A percentile compares a stretch with the other conserved stretches of the same genome.
Evolutionary conservation across 2,113 vertebrate species (phyloP).

Genomic region (Microcebus murinus): DNA sequence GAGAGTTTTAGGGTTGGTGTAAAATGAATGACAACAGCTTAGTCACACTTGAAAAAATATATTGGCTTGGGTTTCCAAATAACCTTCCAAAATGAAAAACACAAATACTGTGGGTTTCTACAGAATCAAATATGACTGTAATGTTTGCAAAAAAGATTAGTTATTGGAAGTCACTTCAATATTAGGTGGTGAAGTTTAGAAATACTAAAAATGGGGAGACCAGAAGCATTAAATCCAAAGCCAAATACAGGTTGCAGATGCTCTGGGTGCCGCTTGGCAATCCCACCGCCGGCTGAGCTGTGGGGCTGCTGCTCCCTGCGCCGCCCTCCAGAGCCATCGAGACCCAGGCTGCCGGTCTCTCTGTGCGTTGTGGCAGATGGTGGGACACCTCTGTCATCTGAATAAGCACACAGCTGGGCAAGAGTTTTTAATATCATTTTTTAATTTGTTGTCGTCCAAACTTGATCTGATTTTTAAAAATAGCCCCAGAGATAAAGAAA

Average conservation of each 20-base stretch:
- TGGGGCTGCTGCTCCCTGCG: not conserved
- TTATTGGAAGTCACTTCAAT: conserved; percentile 68
- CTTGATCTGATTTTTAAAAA: conserved; percentile 35
- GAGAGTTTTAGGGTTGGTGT: conserved; percentile 1
- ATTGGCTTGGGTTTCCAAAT: conserved; percentile 73
- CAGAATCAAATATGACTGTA: conserved; percentile 73
- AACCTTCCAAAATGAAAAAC: conserved; percentile 77
- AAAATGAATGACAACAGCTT: conserved; percentile 75
- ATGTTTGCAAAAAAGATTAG: conserved; percentile 78
- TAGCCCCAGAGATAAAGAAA: conserved; percentile 2
- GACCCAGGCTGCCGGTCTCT: not conserved
- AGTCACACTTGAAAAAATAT: conserved; percentile 75
- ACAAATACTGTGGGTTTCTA: conserved; percentile 71
- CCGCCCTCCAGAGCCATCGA: not conserved
- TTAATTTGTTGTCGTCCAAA: not conserved
- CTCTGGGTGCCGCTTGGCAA: not conserved
- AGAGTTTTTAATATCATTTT: not conserved
- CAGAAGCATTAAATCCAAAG: conserved; percentile 69
- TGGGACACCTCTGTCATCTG: not conserved
- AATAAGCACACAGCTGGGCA: not conserved
- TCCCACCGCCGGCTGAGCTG: not conserved
- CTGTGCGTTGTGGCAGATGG: not conserved
- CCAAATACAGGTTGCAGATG: conserved; percentile 61
- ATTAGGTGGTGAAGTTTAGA: conserved; percentile 72
- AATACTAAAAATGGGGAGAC: conserved; percentile 59